Evolutionary conservation across 1,140 invertebrate species (phyloP).

Genomic region (Acromyrmex echinatior): DNA sequence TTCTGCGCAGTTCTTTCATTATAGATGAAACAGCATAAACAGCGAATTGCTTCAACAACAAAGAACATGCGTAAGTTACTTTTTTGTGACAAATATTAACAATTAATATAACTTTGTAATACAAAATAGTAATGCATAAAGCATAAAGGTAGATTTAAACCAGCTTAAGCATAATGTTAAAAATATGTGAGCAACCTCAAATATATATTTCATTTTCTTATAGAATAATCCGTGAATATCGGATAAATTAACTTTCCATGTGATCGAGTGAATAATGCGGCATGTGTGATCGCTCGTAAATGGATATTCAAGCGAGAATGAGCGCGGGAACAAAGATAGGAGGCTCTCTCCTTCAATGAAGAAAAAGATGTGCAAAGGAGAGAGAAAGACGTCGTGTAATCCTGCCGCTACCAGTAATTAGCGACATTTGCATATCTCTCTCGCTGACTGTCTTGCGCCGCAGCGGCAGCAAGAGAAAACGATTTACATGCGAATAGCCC

Average conservation of each 20-base stretch:
- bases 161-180: not conserved
- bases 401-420: conserved; percentile 83
- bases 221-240: not conserved
- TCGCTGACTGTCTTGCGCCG: conserved; percentile 62
- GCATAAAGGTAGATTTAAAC: not conserved
- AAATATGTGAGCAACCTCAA: not conserved
- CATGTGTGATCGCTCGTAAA: conserved; percentile 13
- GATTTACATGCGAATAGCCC: conserved; percentile 85
- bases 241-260: not conserved
- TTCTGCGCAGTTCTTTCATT: not conserved
- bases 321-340: conserved; percentile 32
- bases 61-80: not conserved
- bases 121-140: not conserved
- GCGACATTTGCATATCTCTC: conserved; percentile 85
- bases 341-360: not conserved
- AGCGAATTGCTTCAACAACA: not conserved
- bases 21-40: not conserved
- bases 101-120: not conserved
- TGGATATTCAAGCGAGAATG: conserved; percentile 25
- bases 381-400: conserved; percentile 77
- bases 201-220: not conserved
- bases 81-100: not conserved
- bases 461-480: conserved; percentile 60
- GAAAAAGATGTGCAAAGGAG: conserved; percentile 49
- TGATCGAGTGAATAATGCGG: not conserved